phyloP scores from a whole-genome alignment of 2,797 vertebrate genomes.

The Rhabdophis nuchalis region DNA sequence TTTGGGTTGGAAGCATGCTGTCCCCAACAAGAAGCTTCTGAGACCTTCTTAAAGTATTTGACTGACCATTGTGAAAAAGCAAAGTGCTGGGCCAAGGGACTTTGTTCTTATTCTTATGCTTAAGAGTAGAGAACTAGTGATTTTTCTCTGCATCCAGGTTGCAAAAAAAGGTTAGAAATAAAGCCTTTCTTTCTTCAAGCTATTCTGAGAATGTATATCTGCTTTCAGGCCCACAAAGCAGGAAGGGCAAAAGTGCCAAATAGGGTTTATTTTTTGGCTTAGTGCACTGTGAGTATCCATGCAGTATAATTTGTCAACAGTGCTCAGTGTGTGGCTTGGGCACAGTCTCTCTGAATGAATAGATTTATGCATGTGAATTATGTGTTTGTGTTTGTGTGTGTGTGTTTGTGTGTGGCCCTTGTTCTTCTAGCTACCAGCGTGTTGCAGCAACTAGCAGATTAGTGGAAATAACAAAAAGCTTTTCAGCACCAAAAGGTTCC shows the following conservation, averaged over 20 bases:
- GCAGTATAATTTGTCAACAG: neutral
- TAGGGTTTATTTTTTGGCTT: neutral
- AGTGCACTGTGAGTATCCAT: neutral
- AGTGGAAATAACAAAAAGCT: neutral
- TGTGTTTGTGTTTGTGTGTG: neutral
- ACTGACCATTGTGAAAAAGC: neutral
- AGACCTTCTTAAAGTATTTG: neutral
- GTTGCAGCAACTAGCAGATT: neutral
- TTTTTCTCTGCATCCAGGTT: neutral
- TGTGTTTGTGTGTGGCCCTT: neutral
- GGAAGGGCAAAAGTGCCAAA: neutral
- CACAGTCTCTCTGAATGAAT: neutral
- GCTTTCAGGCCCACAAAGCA: neutral
- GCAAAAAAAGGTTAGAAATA: neutral
- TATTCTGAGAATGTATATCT: neutral
- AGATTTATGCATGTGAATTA: neutral
- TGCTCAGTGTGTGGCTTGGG: neutral
- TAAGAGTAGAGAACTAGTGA: neutral
- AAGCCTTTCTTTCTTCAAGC: neutral
- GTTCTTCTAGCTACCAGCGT: neutral
- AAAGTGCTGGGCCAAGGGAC: neutral
- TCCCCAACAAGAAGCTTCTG: neutral
- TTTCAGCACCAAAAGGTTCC: neutral
- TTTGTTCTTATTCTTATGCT: neutral
- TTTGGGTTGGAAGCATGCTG: neutral